Evolutionary conservation across 2,797 vertebrate genomes (phyloP).

Genomic region (Tangara arthus): DNA sequence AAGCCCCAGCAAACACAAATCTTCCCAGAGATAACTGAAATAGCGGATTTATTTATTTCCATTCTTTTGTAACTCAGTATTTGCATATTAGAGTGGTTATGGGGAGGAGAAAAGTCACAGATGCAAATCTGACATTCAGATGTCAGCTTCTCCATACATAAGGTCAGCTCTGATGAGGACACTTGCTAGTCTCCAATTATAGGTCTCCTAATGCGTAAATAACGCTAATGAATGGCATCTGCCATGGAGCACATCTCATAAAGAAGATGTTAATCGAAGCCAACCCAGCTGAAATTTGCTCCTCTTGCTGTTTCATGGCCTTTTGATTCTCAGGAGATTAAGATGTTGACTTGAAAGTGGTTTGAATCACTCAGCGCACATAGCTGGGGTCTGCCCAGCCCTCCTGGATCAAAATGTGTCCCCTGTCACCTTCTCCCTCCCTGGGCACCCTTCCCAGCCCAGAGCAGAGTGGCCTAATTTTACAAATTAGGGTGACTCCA

Average conservation of each 20-base stretch:
- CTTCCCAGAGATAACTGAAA: constrained; percentile 55
- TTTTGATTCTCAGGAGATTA: constrained; percentile 5
- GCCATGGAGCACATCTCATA: constrained; percentile 37
- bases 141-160: constrained; percentile 71
- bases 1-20: constrained; percentile 21
- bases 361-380: neutral
- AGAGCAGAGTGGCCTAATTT: constrained; percentile 37
- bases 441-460: neutral
- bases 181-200: constrained; percentile 75
- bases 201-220: constrained; percentile 73
- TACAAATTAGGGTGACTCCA: neutral
- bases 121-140: constrained; percentile 78
- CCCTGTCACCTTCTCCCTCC: constrained; percentile 22
- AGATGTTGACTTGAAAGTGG: neutral
- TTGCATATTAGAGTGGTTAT: constrained; percentile 73
- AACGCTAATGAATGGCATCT: constrained; percentile 70
- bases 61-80: constrained; percentile 42
- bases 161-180: constrained; percentile 75
- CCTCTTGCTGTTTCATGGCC: neutral
- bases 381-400: neutral
- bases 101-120: constrained; percentile 42
- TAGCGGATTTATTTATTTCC: constrained; percentile 33
- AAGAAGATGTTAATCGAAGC: constrained; percentile 19
- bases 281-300: neutral
- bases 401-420: neutral